These are phyloP conservation scores for Chamaetylas fuelleborni DNA, from an alignment of 2,113 vertebrate genomes.

Conservation along the genomic window DNA sequence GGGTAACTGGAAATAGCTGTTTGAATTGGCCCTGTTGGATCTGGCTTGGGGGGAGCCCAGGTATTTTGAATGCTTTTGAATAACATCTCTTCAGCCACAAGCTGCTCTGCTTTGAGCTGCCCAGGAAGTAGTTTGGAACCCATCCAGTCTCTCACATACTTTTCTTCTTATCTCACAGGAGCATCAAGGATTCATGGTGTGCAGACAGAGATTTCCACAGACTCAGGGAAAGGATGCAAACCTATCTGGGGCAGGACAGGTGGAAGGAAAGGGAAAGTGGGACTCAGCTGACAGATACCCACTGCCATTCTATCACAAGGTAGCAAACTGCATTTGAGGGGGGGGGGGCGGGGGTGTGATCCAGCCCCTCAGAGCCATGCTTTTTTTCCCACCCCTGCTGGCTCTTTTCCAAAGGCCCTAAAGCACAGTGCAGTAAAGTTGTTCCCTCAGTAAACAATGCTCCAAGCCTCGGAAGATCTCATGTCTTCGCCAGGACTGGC, in stretches of 20 bases:
- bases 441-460: background rate
- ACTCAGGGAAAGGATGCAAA: background rate
- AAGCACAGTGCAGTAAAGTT: background rate
- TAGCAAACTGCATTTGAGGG: background rate
- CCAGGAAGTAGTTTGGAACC: background rate
- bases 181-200: background rate
- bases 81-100: background rate
- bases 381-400: background rate
- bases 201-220: background rate
- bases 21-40: background rate
- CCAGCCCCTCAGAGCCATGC: fast-evolving
- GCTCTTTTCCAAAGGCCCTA: background rate
- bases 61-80: background rate
- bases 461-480: fast-evolving
- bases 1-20: background rate
- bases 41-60: background rate
- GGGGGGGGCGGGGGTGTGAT: background rate
- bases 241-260: background rate
- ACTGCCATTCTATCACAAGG: fast-evolving
- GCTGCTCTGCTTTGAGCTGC: background rate
- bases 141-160: background rate
- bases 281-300: background rate
- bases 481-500: background rate
- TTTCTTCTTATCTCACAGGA: background rate
- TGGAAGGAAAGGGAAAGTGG: background rate